Conservation (phyloP, 2,888 invertebrate species). For the Bimastos eiseni region DNA sequence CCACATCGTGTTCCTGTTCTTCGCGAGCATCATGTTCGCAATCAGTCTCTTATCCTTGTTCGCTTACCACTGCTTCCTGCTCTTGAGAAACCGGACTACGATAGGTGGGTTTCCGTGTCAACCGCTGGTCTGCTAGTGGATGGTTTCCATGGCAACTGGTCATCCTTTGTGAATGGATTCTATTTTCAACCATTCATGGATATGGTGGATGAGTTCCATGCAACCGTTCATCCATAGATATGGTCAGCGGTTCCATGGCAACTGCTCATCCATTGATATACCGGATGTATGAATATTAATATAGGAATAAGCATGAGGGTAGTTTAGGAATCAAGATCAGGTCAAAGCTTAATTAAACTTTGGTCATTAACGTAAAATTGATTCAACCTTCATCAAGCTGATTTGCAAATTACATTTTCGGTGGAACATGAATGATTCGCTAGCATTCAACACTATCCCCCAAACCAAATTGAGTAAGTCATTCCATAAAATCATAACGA, state of each 20-base stretch:
- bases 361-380: neutral
- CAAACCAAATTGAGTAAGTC: neutral
- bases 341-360: neutral
- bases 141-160: neutral
- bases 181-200: neutral
- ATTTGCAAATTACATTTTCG: neutral
- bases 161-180: neutral
- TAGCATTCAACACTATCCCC: neutral
- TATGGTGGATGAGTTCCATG: neutral
- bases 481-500: neutral
- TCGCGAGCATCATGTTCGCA: conserved; percentile 95
- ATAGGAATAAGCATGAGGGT: neutral
- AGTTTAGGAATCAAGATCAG: neutral
- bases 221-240: neutral
- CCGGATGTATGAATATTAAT: neutral
- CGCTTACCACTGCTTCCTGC: conserved; percentile 93
- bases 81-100: conserved; percentile 89
- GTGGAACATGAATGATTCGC: neutral
- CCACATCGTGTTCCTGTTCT: conserved; percentile 95
- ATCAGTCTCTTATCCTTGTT: conserved; percentile 92
- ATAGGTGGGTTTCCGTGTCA: conserved; percentile 70
- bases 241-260: neutral
- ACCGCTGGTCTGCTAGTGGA: neutral
- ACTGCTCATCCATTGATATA: neutral
- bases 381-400: neutral